Evolutionary conservation across 1,140 invertebrate genomes (phyloP).

Genomic region (Sipha flava): DNA sequence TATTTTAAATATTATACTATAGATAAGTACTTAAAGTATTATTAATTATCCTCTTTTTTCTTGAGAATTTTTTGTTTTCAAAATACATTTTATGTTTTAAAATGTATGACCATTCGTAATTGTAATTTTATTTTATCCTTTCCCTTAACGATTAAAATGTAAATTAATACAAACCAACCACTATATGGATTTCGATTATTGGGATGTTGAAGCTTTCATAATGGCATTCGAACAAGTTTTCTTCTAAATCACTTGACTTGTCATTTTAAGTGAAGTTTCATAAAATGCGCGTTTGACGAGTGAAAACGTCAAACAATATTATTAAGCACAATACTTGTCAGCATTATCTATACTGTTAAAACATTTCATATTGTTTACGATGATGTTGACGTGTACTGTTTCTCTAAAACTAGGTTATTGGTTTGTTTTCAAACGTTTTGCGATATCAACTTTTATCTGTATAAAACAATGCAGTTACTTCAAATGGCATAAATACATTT

Average conservation of each 20-base stretch:
- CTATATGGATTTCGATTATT: no score
- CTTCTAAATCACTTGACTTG: neutral
- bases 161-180: no score
- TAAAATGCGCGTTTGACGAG: neutral
- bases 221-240: neutral
- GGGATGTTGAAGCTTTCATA: no score
- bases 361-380: neutral
- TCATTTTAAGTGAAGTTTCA: neutral
- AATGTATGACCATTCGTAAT: no score
- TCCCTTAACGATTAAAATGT: no score
- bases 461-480: neutral
- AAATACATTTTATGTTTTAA: no score
- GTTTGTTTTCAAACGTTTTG: neutral
- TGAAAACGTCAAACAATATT: neutral
- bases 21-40: no score
- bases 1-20: no score
- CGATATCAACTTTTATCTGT: neutral
- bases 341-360: neutral
- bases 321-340: neutral
- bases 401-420: neutral
- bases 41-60: no score
- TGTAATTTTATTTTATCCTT: no score
- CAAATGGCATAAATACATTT: neutral
- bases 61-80: no score
- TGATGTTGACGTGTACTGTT: neutral